A percentile compares a stretch with the other conserved stretches of the same genome.
Evolutionary conservation across 2,113 vertebrate genomes (phyloP).

Genomic region (Turnix velox): DNA sequence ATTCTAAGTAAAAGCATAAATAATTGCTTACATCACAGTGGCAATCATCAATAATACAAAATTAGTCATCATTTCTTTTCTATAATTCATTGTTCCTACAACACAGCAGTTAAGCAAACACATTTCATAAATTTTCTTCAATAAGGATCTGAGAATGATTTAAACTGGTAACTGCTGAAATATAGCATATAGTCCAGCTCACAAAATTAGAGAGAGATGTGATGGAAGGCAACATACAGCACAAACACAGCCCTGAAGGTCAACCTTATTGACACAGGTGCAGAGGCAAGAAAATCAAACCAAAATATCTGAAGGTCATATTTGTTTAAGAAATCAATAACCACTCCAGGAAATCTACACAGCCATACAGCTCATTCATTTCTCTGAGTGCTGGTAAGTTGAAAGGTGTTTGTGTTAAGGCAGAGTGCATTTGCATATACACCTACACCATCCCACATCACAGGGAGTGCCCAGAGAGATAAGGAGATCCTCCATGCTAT

Average conservation of each 20-base stretch:
- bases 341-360: not conserved
- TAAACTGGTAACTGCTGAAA: not conserved
- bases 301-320: not conserved
- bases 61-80: not conserved
- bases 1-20: too few relatives aligned
- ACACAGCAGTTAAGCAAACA: not conserved
- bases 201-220: not conserved
- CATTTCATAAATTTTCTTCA: not conserved
- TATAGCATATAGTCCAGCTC: rapidly evolving
- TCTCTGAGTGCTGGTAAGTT: not conserved
- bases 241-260: not conserved
- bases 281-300: not conserved
- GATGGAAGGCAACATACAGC: not conserved
- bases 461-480: not conserved
- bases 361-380: not conserved
- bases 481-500: not conserved
- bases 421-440: not conserved
- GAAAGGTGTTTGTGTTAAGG: not conserved
- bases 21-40: not conserved
- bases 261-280: not conserved
- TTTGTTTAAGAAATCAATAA: not conserved
- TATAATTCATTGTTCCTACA: not conserved
- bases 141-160: not conserved
- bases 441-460: not conserved
- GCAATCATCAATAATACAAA: not conserved